Base-by-base conservation (phyloP, 2,888 invertebrate genomes). In the Cinara cedri region DNA sequence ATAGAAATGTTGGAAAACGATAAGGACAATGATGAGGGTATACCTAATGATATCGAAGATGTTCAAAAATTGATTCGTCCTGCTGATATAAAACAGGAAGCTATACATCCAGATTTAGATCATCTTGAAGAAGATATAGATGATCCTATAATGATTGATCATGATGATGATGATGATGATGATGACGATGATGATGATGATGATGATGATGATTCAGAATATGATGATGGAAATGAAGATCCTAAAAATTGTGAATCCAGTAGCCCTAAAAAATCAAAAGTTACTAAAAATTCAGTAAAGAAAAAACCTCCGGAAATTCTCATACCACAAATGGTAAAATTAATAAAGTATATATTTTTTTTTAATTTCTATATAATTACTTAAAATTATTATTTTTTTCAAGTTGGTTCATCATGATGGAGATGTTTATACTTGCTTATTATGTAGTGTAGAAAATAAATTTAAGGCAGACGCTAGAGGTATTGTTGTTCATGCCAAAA, bases 401-500 rank as follows among this genome's bases (percentile, higher is more conserved):
- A 75, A 84, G 83, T 83, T 83, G 44, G 83, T 83, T 16, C 82
- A 83, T 34, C 83, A 86, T 81, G 86, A 87, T 55, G 88, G 87
- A 2, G 85, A 86, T 24, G 83, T 86, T n/a, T 90, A 89, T 81
- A 87, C 87, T n/a, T 90, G 90, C 82, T 84, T 88, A 6, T 83
- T 89, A 60, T 90, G 90, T 83, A 84, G 86, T 46, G 82, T 83
- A n/a, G 84, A 84, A 6, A 83, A 83, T 16, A 84, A 86, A 14
- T 85, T 85, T 1, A 86, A 87, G 49, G 88, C 88, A 21, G 90
- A 90, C 83, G 89, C 90, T 0, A 89, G 89, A 81, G 84, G 86
- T 0, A 90, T 91, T 81, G 88, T 89, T 83, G 84, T 87, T 0
- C 93, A 93, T 83, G 85, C 92, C 83, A 90, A 89, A 84, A 83